Evolutionary conservation across 2,888 invertebrate species (phyloP).

Genomic region (Troilus luridus): DNA sequence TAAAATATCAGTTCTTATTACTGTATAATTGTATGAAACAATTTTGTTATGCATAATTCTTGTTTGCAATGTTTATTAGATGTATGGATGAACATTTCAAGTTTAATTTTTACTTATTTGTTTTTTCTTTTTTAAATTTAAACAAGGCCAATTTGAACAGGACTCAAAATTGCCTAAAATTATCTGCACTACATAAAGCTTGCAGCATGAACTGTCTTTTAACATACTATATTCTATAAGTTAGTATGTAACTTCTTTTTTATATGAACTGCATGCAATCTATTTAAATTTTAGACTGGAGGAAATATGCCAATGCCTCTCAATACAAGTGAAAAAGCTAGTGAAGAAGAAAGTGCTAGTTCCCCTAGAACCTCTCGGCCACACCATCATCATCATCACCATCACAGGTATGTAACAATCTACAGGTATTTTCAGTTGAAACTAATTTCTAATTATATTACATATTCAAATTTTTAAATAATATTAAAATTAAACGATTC

Average conservation of each 20-base stretch:
- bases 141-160: conserved; percentile 34
- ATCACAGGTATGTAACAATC: conserved; percentile 67
- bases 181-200: conserved; percentile 37
- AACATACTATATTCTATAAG: neutral
- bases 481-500: too few relatives aligned
- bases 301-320: conserved; percentile 43
- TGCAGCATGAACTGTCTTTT: conserved; percentile 50
- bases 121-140: conserved; percentile 29
- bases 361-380: conserved; percentile 69
- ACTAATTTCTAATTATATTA: too few relatives aligned
- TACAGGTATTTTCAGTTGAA: neutral
- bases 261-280: neutral
- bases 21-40: neutral
- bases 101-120: conserved; percentile 22
- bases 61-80: conserved; percentile 42
- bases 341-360: conserved; percentile 64
- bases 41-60: conserved; percentile 39
- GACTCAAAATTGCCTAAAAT: conserved; percentile 21
- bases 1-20: neutral
- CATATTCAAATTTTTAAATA: too few relatives aligned
- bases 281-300: conserved; percentile 34
- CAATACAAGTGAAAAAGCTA: conserved; percentile 59
- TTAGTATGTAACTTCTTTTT: neutral
- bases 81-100: conserved; percentile 21
- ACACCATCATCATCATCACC: conserved; percentile 70